Base-by-base conservation (phyloP, 1,140 invertebrate species). In the Lordiphosa mommai region DNA sequence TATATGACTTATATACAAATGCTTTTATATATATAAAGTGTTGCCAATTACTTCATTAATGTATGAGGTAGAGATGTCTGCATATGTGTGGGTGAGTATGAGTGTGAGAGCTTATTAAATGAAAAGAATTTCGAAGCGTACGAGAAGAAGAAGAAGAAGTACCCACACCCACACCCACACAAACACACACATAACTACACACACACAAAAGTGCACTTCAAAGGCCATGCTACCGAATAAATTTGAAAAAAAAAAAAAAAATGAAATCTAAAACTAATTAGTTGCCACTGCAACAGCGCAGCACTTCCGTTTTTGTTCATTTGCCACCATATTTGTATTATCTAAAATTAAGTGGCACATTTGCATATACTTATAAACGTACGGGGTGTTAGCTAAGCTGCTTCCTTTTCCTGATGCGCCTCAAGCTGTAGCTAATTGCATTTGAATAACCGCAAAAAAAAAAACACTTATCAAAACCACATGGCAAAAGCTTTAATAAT, bases 1-100 rank as follows among this genome's bases (percentile, higher is more conserved):
- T 69, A 66, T 65, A 77, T 72, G 63, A 72, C 47, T 55, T 79
- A 71, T 79, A 71, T 60, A 55, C 57, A 72, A 64, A 66, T 74
- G 53, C 72, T 61, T 51, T 66, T 72, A 68, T 73, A 61, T 59
- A 70, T 74, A 66, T 82, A 67, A 82, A 82, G 77, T 82, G 77
- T 82, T 82, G 77, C 79, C 77, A 84, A 84, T 84, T 84, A 84
- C 77, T 84, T 84, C 79, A 84, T 84, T 84, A 82, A 71, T 82
- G 76, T 82, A 82, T 82, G 76, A 82, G 76, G 76, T 82, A 82
- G 76, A 82, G 77, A 82, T 82, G 77, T 82, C 77, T 82, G 77
- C 77, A 82, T 82, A 82, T 82, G 77, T 84, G 77, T 82, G 77
- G 77, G 77, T 82, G 77, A 84, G 77, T 82, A 84, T 84, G 77